Percentiles rank a stretch among this genome's conserved stretches.
Conservation (phyloP, 2,113 vertebrate species). For the Tamias sibiricus region DNA sequence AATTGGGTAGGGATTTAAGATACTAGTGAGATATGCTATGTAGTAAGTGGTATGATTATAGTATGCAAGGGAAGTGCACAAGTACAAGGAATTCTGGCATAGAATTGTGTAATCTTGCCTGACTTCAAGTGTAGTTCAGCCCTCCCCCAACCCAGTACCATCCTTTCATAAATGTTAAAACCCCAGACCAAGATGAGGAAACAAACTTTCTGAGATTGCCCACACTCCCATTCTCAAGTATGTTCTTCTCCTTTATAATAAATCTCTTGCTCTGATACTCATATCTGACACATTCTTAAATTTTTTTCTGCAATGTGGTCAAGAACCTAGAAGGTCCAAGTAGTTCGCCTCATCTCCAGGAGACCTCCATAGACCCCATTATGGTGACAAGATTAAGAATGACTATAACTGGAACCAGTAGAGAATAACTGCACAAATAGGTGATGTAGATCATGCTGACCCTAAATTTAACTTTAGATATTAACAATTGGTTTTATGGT, state of each 20-base stretch:
- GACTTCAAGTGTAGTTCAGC: neutral
- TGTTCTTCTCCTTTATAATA: neutral
- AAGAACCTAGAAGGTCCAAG: neutral
- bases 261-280: neutral
- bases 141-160: neutral
- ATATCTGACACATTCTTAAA: neutral
- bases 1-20: neutral
- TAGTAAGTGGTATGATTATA: neutral
- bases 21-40: neutral
- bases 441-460: neutral
- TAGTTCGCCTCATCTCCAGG: neutral
- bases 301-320: neutral
- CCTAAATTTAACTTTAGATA: constrained; percentile 19
- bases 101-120: neutral
- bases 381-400: neutral
- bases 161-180: neutral
- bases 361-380: neutral
- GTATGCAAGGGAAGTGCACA: neutral
- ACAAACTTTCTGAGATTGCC: neutral
- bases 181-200: neutral
- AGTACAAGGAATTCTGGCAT: neutral
- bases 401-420: neutral
- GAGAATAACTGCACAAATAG: neutral
- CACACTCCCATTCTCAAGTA: neutral
- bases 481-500: neutral